phyloP scores from a whole-genome alignment of 2,113 vertebrate genomes.

The Calypte anna region DNA sequence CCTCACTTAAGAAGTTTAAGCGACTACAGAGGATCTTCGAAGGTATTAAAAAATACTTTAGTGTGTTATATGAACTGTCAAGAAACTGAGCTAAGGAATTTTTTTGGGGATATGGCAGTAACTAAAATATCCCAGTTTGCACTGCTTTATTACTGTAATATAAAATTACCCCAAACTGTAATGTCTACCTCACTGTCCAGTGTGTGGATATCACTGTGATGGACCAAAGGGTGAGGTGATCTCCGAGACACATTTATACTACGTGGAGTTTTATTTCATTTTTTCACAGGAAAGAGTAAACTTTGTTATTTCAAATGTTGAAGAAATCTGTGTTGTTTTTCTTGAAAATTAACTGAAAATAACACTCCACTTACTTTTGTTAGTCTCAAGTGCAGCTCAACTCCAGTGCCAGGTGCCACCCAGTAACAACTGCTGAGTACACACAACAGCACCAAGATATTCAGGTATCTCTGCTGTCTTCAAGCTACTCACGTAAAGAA shows the following conservation, averaged over 20 bases:
- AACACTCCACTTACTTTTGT: neutral
- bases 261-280: neutral
- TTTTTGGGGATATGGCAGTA: neutral
- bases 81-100: neutral
- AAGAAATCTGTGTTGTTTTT: neutral
- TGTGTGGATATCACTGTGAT: rapidly evolving
- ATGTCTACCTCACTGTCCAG: neutral
- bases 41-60: neutral
- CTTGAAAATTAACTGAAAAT: neutral
- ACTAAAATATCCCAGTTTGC: neutral
- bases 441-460: neutral
- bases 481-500: neutral
- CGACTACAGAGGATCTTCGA: neutral
- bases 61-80: neutral
- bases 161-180: rapidly evolving
- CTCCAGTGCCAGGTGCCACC: neutral
- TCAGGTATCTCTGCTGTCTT: neutral
- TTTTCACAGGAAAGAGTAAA: neutral
- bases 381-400: neutral
- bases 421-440: neutral
- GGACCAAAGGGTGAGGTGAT: neutral
- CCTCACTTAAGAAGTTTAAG: neutral
- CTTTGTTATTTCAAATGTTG: neutral
- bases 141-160: neutral
- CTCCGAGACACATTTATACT: no score